These are phyloP conservation scores for Coenonympha glycerion DNA, from an alignment of 2,888 invertebrate species.

Conservation along the genomic window DNA sequence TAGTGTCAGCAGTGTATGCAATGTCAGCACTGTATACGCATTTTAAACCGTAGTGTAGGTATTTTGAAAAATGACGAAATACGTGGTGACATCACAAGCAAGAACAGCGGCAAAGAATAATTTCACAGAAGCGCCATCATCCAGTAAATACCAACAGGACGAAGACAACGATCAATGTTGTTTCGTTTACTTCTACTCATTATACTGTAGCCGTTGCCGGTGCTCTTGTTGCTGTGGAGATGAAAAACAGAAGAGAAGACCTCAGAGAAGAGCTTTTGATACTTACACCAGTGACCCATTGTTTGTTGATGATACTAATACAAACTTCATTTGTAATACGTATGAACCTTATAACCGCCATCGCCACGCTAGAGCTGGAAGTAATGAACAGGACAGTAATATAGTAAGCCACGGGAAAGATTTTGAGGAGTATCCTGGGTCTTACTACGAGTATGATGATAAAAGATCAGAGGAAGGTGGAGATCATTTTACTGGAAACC, in stretches of 20 bases:
- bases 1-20: too few relatives aligned
- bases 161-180: neutral
- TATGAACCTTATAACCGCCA: too few relatives aligned
- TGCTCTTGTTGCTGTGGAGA: constrained; percentile 2
- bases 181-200: neutral
- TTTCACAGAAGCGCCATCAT: neutral
- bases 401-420: too few relatives aligned
- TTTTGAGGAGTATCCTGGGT: too few relatives aligned
- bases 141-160: neutral
- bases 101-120: constrained; percentile 1
- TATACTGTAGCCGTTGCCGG: neutral
- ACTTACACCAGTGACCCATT: neutral
- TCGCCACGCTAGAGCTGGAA: too few relatives aligned
- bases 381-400: too few relatives aligned
- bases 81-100: constrained; percentile 5
- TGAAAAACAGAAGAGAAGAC: neutral
- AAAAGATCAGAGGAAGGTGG: too few relatives aligned
- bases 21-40: too few relatives aligned
- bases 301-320: neutral
- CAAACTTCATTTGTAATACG: neutral
- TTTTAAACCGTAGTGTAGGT: too few relatives aligned
- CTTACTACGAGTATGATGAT: too few relatives aligned
- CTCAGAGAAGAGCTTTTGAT: neutral
- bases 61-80: neutral
- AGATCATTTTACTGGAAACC: neutral